Conservation (phyloP, 92 coral and sea anemone species). For the Ricordea florida region DNA sequence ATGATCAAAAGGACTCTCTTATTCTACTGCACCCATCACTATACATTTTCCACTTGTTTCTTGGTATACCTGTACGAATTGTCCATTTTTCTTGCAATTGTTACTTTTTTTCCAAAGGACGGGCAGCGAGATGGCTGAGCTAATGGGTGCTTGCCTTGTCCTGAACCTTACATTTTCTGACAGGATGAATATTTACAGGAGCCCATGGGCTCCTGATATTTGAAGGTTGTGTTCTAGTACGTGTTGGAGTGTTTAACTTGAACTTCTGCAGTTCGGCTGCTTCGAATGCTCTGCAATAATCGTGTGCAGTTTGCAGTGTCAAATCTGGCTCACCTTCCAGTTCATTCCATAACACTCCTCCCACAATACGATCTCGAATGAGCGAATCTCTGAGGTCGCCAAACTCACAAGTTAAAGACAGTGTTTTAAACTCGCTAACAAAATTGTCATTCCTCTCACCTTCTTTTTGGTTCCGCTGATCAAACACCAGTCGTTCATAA, state of each 20-base stretch:
- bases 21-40: constrained; percentile 1
- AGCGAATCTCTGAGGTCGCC: constrained; percentile 51
- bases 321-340: constrained; percentile 53
- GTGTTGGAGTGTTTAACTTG: background rate
- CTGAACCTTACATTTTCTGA: too few species aligned
- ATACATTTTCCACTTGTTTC: constrained; percentile 4
- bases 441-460: too few species aligned
- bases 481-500: too few species aligned
- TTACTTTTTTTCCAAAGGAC: constrained; percentile 24
- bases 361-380: constrained; percentile 50
- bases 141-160: constrained; percentile 42
- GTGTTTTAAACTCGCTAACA: constrained; percentile 39
- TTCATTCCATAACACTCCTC: constrained; percentile 48
- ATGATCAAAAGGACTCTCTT: background rate
- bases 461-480: too few species aligned
- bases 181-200: too few species aligned
- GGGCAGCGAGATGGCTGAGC: constrained; percentile 36
- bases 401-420: constrained; percentile 45
- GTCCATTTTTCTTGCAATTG: constrained; percentile 2
- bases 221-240: background rate
- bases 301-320: constrained; percentile 54
- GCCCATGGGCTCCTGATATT: too few species aligned
- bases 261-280: constrained; percentile 33
- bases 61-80: background rate
- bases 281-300: constrained; percentile 47